These are phyloP conservation scores for Drosophila nasuta DNA, from an alignment of 1,140 invertebrate species.

Conservation along the genomic window DNA sequence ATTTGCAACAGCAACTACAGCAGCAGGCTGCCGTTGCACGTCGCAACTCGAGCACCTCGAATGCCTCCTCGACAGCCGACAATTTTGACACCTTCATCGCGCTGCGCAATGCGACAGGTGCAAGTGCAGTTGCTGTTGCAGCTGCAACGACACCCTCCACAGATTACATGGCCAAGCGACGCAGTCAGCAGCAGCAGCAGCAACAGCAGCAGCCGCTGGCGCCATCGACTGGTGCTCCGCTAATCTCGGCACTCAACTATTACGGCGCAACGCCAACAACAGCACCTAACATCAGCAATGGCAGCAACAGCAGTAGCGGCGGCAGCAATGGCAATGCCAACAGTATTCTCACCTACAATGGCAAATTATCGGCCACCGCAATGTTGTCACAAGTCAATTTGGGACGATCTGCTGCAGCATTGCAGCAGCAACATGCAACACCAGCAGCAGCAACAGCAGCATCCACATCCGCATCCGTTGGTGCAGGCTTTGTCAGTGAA, in stretches of 20 bases:
- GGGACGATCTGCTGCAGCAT: constrained; percentile 44
- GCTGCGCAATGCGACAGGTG: constrained; percentile 59
- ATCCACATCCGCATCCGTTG: constrained; percentile 26
- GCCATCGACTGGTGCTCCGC: constrained; percentile 38
- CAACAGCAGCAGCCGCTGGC: constrained; percentile 30
- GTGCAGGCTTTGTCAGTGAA: constrained; percentile 29
- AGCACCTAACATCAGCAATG: constrained; percentile 26
- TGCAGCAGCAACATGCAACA: constrained; percentile 46
- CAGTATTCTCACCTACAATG: constrained; percentile 67
- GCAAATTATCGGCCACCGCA: constrained; percentile 77
- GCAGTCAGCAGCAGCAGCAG: constrained; percentile 39
- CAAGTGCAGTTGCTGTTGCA: constrained; percentile 5
- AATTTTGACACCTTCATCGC: constrained; percentile 82
- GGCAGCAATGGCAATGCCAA: constrained; percentile 23
- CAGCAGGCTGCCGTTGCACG: constrained; percentile 57
- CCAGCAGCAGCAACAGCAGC: constrained; percentile 26
- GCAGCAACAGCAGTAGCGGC: constrained; percentile 34
- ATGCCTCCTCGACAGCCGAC: constrained; percentile 77
- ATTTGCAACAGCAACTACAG: constrained; percentile 26
- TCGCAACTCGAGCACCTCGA: constrained; percentile 79
- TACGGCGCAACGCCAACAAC: constrained; percentile 59
- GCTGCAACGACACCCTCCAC: constrained; percentile 42
- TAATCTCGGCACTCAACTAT: constrained; percentile 74
- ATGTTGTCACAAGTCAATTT: constrained; percentile 82
- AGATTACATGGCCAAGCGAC: constrained; percentile 60